Percentiles rank a stretch among this genome's conserved stretches.
Evolutionary conservation across 2,113 vertebrate genomes (phyloP).

Genomic region (Phaethornis superciliosus): DNA sequence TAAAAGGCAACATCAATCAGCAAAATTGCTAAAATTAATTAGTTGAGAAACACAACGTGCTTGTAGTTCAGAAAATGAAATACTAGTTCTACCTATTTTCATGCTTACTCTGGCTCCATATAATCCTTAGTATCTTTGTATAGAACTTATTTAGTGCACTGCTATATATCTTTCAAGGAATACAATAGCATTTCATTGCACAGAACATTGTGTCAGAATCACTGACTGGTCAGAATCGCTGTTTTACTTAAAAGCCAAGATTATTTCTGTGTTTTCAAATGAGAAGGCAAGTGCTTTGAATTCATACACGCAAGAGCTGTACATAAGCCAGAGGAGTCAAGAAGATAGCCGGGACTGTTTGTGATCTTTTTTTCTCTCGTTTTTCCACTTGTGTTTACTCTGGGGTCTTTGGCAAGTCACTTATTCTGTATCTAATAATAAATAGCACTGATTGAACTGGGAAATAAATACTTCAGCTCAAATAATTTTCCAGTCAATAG

Average conservation of each 20-base stretch:
- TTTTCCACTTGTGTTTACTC: not conserved
- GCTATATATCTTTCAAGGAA: not conserved
- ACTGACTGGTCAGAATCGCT: not conserved
- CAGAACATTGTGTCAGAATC: not conserved
- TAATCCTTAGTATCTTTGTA: not conserved
- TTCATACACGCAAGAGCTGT: not conserved
- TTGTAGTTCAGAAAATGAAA: not conserved
- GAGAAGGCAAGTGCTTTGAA: not conserved
- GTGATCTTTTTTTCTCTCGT: not conserved
- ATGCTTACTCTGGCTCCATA: not conserved
- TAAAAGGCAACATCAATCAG: not conserved
- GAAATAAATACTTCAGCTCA: not conserved
- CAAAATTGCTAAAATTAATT: not conserved
- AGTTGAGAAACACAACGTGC: not conserved
- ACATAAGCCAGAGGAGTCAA: not conserved
- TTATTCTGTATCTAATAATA: not conserved
- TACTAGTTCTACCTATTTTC: not conserved
- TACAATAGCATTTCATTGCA: not conserved
- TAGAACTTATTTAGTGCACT: not conserved
- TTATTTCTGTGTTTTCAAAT: not conserved
- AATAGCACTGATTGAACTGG: not conserved
- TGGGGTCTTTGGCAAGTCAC: not conserved
- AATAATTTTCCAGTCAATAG: not conserved
- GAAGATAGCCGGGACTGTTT: not conserved
- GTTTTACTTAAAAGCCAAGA: not conserved